phyloP scores from a whole-genome alignment of 2,113 vertebrate species.

The Osmerus mordax region DNA sequence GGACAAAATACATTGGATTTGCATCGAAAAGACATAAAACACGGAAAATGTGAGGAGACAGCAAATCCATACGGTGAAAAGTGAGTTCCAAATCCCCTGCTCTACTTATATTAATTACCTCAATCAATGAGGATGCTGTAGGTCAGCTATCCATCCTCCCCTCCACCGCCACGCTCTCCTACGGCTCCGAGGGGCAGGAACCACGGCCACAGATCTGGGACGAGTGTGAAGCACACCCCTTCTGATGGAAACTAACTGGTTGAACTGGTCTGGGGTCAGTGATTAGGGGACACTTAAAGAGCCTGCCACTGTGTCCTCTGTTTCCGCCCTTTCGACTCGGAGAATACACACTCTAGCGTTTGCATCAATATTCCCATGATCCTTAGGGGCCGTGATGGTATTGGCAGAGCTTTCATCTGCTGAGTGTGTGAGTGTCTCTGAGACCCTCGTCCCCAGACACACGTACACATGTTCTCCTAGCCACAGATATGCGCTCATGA shows the following conservation, averaged over 20 bases:
- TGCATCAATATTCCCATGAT: conserved; percentile 65
- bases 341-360: conserved; percentile 33
- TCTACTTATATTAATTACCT: conserved; percentile 77
- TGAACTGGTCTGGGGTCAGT: conserved; percentile 44
- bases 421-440: conserved; percentile 55
- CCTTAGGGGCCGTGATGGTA: conserved; percentile 56
- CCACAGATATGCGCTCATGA: background rate
- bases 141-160: conserved; percentile 71
- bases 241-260: conserved; percentile 3
- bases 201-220: conserved; percentile 31
- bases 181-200: conserved; percentile 35
- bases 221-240: background rate
- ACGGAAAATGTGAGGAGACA: conserved; percentile 69
- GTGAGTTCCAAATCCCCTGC: conserved; percentile 68
- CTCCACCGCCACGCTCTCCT: conserved; percentile 47
- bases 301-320: conserved; percentile 12
- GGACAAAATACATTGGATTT: conserved; percentile 70
- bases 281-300: conserved; percentile 48
- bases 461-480: background rate
- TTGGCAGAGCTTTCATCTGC: conserved; percentile 68
- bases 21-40: conserved; percentile 74
- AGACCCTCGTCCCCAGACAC: conserved; percentile 35
- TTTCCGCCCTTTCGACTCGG: conserved; percentile 44
- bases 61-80: conserved; percentile 72
- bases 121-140: conserved; percentile 73